These are phyloP conservation scores for Florisuga fusca DNA, from an alignment of 2,797 vertebrate species.

Conservation along the genomic window DNA sequence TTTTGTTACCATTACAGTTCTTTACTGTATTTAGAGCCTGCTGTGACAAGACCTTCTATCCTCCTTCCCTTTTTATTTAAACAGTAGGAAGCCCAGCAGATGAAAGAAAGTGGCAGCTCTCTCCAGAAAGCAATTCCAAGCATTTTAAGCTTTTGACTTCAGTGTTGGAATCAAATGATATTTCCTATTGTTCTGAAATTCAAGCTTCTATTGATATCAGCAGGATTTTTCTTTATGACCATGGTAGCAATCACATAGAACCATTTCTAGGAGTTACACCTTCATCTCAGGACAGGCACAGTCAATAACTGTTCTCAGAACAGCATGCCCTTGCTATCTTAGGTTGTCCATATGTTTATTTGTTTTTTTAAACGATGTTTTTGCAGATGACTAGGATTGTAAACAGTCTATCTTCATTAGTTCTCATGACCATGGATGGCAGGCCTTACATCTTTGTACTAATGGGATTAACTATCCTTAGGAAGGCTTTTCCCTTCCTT, in stretches of 20 bases:
- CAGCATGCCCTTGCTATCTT: not conserved
- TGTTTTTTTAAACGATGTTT: not conserved
- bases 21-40: not conserved
- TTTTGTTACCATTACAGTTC: not conserved
- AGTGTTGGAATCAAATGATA: not conserved
- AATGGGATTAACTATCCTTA: not conserved
- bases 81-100: not conserved
- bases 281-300: not conserved
- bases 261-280: not conserved
- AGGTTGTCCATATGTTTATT: not conserved
- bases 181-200: not conserved
- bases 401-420: not conserved
- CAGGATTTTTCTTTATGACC: not conserved
- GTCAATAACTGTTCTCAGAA: not conserved
- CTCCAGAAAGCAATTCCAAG: slow-evolving; percentile 4
- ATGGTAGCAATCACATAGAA: not conserved
- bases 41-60: not conserved
- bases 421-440: not conserved
- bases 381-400: not conserved
- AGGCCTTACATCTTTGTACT: not conserved
- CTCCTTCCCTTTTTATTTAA: not conserved
- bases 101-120: not conserved
- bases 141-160: not conserved
- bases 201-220: not conserved
- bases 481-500: not conserved